These are phyloP conservation scores for Macrotis lagotis DNA, from an alignment of 2,113 vertebrate genomes.

Conservation along the genomic window DNA sequence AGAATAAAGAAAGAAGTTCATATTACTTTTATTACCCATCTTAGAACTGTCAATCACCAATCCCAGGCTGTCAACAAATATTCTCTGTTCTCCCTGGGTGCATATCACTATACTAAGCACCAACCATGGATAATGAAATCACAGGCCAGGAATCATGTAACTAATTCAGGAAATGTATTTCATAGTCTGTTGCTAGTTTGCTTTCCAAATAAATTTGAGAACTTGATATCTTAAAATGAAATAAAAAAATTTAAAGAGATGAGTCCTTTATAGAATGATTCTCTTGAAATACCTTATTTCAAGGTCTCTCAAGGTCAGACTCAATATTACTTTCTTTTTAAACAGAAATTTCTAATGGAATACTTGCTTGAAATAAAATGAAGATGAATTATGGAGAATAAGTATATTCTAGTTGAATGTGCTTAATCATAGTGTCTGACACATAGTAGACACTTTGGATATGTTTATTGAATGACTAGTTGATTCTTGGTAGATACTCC, in stretches of 20 bases:
- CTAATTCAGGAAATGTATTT: constrained; percentile 54
- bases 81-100: background rate
- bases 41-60: constrained; percentile 33
- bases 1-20: background rate
- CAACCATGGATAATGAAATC: background rate
- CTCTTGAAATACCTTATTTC: background rate
- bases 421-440: background rate
- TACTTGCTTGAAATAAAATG: background rate
- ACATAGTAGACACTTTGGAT: background rate
- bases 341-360: background rate
- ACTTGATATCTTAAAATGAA: constrained; percentile 4
- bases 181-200: constrained; percentile 6
- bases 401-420: background rate
- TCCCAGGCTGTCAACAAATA: background rate
- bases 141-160: constrained; percentile 20
- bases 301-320: background rate
- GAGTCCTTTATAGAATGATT: background rate
- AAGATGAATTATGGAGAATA: background rate
- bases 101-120: background rate
- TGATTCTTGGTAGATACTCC: background rate
- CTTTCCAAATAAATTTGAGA: constrained; percentile 52
- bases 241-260: background rate
- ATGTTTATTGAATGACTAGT: background rate
- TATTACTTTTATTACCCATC: background rate
- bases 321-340: background rate